These are phyloP conservation scores for Drosophila kanekoi DNA, from an alignment of 2,888 invertebrate species.

Conservation along the genomic window DNA sequence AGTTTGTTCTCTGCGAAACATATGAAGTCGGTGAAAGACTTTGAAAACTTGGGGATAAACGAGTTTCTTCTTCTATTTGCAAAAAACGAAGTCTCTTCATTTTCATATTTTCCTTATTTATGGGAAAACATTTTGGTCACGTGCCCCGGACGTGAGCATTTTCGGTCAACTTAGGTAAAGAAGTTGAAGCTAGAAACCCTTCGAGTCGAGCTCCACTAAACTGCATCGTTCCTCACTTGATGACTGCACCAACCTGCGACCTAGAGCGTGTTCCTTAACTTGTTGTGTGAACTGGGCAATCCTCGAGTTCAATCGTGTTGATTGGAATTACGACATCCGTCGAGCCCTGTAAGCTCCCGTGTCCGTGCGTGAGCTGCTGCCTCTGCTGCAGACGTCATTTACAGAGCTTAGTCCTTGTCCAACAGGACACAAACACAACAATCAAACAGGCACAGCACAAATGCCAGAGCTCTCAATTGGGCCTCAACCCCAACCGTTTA, in stretches of 20 bases:
- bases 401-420: slow-evolving; percentile 62
- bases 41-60: slow-evolving; percentile 26
- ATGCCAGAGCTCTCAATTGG: slow-evolving; percentile 50
- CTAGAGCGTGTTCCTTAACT: slow-evolving; percentile 25
- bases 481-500: slow-evolving; percentile 15
- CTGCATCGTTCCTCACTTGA: slow-evolving; percentile 47
- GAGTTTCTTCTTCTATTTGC: slow-evolving; percentile 34
- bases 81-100: slow-evolving; percentile 48
- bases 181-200: slow-evolving; percentile 36
- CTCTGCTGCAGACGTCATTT: slow-evolving; percentile 38
- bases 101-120: slow-evolving; percentile 77
- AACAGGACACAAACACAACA: slow-evolving; percentile 50
- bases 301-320: slow-evolving; percentile 17
- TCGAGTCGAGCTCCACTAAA: slow-evolving; percentile 19
- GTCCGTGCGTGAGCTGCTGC: slow-evolving; percentile 33
- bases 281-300: slow-evolving; percentile 11
- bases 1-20: slow-evolving; percentile 30
- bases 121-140: slow-evolving; percentile 72
- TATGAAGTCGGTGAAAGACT: slow-evolving; percentile 64
- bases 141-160: slow-evolving; percentile 71
- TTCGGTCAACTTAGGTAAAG: slow-evolving; percentile 61
- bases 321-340: slow-evolving; percentile 53
- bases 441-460: slow-evolving; percentile 27
- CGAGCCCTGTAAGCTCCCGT: slow-evolving; percentile 43
- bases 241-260: slow-evolving; percentile 39